These are phyloP conservation scores for Pterocles gutturalis DNA, from an alignment of 2,113 vertebrate species.

Conservation along the genomic window DNA sequence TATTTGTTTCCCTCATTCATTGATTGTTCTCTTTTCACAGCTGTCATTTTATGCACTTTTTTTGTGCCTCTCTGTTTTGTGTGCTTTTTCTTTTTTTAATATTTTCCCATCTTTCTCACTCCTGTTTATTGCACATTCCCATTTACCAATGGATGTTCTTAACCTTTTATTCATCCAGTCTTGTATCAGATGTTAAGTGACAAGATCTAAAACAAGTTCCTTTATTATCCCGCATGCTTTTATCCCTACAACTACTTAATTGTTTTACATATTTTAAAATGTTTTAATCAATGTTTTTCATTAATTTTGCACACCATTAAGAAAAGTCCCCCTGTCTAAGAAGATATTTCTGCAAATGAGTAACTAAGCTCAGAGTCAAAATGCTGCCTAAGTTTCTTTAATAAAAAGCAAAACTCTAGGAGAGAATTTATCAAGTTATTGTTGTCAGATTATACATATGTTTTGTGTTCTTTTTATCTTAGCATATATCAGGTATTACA, in stretches of 20 bases:
- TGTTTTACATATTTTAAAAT: neutral
- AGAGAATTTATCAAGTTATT: neutral
- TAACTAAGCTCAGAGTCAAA: neutral
- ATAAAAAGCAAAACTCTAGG: neutral
- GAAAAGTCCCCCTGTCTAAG: neutral
- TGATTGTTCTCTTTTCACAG: neutral
- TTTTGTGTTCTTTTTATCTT: neutral
- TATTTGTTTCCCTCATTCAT: neutral
- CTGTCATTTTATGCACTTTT: neutral
- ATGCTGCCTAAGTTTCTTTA: neutral
- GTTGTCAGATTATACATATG: neutral
- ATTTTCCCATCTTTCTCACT: neutral
- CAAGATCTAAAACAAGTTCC: neutral
- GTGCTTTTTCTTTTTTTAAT: neutral
- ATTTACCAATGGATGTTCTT: neutral
- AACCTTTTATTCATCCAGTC: neutral
- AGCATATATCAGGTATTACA: neutral
- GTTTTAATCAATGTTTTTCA: neutral
- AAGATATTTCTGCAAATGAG: neutral
- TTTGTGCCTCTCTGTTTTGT: neutral
- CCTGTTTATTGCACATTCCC: neutral
- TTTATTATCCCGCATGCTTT: neutral
- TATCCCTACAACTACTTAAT: neutral
- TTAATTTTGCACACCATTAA: neutral
- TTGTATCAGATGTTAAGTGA: neutral